Evolutionary conservation across 1,140 invertebrate genomes (phyloP).

Genomic region (Zaprionus ghesquierei): DNA sequence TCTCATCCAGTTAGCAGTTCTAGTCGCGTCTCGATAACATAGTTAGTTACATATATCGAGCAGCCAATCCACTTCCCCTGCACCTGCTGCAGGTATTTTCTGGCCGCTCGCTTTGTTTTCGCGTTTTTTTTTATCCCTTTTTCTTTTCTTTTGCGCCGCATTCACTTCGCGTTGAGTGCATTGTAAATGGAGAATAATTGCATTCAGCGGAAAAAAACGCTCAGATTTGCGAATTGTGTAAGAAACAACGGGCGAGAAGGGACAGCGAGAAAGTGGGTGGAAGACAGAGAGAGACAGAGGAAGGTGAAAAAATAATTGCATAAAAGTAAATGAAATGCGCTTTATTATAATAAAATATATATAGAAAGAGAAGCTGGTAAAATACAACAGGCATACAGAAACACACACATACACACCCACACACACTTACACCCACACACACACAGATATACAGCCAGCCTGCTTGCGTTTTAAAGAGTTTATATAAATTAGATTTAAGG

Average conservation of each 20-base stretch:
- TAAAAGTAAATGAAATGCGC: constrained; percentile 46
- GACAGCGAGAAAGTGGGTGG: no score
- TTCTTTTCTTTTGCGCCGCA: not conserved
- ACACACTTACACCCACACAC: not conserved
- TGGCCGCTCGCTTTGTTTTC: constrained; percentile 1
- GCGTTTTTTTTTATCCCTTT: no score
- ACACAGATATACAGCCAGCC: not conserved
- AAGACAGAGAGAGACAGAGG: not conserved
- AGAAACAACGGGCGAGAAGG: constrained; percentile 13
- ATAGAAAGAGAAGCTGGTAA: constrained; percentile 27
- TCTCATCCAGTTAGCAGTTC: not conserved
- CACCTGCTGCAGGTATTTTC: constrained; percentile 11
- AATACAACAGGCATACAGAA: not conserved
- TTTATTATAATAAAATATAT: constrained; percentile 40
- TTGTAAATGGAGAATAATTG: constrained; percentile 80
- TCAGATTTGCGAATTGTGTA: constrained; percentile 66
- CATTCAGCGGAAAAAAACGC: constrained; percentile 62
- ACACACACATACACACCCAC: not conserved
- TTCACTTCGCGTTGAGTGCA: constrained; percentile 65
- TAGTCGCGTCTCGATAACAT: not conserved
- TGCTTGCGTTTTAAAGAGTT: constrained; percentile 54
- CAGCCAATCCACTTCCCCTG: no score
- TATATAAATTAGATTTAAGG: constrained; percentile 52
- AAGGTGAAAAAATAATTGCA: constrained; percentile 3
- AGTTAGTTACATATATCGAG: not conserved